These are phyloP conservation scores for Serripes groenlandicus DNA, from an alignment of 2,888 invertebrate species.

Conservation along the genomic window DNA sequence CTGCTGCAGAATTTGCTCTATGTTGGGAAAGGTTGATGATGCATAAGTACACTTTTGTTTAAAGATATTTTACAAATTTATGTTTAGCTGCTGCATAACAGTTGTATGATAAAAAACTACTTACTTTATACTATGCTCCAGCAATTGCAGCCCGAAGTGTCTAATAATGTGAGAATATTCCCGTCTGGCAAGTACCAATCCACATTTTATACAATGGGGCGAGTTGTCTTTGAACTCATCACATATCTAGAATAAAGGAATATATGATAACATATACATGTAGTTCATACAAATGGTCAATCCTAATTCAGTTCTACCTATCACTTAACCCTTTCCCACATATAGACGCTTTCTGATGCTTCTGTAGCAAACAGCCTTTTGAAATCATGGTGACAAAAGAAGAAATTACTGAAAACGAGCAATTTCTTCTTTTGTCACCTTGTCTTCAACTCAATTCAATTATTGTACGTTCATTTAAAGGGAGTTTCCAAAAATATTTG, in stretches of 20 bases:
- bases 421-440: neutral
- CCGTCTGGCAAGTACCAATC: slow-evolving; percentile 92
- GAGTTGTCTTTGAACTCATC: slow-evolving; percentile 93
- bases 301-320: neutral
- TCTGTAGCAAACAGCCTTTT: neutral
- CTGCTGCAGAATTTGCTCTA: too few species aligned
- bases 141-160: slow-evolving; percentile 96
- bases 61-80: too few species aligned
- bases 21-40: too few species aligned
- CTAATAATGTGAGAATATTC: slow-evolving; percentile 92
- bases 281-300: neutral
- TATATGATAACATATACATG: neutral
- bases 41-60: too few species aligned
- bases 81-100: too few species aligned
- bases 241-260: slow-evolving; percentile 79
- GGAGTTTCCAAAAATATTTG: too few species aligned
- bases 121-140: slow-evolving; percentile 96
- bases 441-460: too few species aligned
- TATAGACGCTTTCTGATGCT: neutral
- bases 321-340: neutral
- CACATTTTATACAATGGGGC: slow-evolving; percentile 95
- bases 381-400: slow-evolving; percentile 1
- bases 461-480: too few species aligned
- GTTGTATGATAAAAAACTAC: too few species aligned
- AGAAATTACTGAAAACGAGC: neutral